These are phyloP conservation scores for Oxyruncus cristatus DNA, from an alignment of 2,113 vertebrate genomes.

Conservation along the genomic window DNA sequence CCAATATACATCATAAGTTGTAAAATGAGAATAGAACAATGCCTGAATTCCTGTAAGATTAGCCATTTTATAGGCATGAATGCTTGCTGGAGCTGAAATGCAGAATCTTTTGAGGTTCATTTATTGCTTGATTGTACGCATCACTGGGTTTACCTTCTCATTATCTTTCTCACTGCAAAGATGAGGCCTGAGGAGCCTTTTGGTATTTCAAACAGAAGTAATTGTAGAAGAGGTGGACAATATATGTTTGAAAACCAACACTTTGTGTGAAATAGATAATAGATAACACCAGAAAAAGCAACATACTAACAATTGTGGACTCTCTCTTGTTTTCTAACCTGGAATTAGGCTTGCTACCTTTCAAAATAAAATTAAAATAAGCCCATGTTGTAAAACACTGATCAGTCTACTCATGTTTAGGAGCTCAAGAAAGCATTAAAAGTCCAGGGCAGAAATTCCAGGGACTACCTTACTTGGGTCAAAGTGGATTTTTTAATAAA, in stretches of 20 bases:
- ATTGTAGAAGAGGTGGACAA: conserved; percentile 42
- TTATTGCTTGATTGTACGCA: conserved; percentile 40
- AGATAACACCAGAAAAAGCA: neutral
- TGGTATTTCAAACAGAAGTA: conserved; percentile 51
- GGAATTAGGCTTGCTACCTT: neutral
- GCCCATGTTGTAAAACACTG: neutral
- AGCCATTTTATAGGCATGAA: conserved; percentile 12
- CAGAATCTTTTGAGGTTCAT: conserved; percentile 55
- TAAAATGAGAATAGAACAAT: neutral
- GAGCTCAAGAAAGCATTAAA: neutral
- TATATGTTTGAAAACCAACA: neutral
- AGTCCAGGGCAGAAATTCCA: neutral
- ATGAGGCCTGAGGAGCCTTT: conserved; percentile 35
- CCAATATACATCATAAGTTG: neutral
- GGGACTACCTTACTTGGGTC: neutral
- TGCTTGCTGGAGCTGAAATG: conserved; percentile 29
- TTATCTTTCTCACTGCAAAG: conserved; percentile 43
- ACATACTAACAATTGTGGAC: neutral
- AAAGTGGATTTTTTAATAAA: neutral
- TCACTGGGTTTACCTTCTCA: neutral
- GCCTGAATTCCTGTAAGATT: conserved; percentile 28
- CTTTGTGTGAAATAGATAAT: conserved; percentile 18
- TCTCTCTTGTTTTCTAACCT: neutral
- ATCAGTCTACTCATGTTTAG: neutral
- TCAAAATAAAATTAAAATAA: neutral